phyloP scores from a whole-genome alignment of 2,797 vertebrate genomes.

The Anguilla marmorata region DNA sequence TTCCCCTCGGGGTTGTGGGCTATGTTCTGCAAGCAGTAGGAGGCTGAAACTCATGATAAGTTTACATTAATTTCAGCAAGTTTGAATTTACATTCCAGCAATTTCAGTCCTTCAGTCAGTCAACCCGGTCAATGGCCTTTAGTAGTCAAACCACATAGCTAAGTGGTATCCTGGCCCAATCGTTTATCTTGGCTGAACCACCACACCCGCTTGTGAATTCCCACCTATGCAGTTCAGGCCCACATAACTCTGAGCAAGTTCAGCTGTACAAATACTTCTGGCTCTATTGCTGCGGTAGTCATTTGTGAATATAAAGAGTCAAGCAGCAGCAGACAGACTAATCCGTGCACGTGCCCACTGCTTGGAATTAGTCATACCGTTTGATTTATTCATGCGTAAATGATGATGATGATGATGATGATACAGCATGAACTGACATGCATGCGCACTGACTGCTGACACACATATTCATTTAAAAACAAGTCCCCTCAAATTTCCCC shows the following conservation, averaged over 20 bases:
- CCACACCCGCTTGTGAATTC: not conserved
- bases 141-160: not conserved
- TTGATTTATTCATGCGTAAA: not conserved
- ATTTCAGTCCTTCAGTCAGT: not conserved
- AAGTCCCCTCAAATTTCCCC: not conserved
- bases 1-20: not conserved
- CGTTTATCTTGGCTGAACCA: not conserved
- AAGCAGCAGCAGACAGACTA: not conserved
- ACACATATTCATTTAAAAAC: not conserved
- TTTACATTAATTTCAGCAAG: not conserved
- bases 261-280: not conserved
- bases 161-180: not conserved
- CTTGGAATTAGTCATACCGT: not conserved
- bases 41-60: constrained; percentile 4
- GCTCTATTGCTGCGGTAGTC: not conserved
- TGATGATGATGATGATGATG: not conserved
- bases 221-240: not conserved
- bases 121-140: not conserved
- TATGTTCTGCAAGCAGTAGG: not conserved
- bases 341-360: not conserved
- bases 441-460: not conserved
- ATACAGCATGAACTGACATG: not conserved
- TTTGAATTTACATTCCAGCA: not conserved
- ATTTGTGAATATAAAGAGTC: not conserved
- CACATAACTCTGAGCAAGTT: not conserved